Conservation (phyloP, 2,113 vertebrate genomes). For the Cyphomyrus discorhynchus region DNA sequence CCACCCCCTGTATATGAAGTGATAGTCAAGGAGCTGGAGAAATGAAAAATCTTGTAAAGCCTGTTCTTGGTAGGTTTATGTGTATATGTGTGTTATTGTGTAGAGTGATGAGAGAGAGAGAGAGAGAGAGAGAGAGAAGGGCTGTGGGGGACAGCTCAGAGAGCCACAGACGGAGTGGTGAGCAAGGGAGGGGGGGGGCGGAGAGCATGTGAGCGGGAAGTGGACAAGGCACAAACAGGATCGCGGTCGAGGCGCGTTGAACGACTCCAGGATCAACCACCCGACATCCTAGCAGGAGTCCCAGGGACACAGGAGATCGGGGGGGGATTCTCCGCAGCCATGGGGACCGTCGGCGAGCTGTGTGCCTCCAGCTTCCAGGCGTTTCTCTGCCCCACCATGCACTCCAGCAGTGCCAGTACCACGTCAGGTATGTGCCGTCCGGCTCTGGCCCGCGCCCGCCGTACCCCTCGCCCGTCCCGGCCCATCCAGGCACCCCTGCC, state of each 20-base stretch:
- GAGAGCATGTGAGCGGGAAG: neutral
- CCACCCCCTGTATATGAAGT: too few species aligned
- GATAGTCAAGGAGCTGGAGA: neutral
- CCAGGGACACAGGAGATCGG: neutral
- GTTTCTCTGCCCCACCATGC: constrained; percentile 61
- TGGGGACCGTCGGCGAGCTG: constrained; percentile 77
- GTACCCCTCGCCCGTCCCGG: neutral
- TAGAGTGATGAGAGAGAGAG: neutral
- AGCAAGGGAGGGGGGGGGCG: neutral
- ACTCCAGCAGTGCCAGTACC: neutral
- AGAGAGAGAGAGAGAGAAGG: neutral
- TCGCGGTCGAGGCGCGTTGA: constrained; percentile 4
- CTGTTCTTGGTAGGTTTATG: neutral
- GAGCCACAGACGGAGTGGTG: neutral
- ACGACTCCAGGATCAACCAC: constrained; percentile 20
- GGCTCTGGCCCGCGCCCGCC: neutral
- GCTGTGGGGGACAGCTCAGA: neutral
- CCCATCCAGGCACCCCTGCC: neutral
- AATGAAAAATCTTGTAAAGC: neutral
- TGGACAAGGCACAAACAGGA: constrained; percentile 6
- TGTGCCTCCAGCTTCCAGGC: constrained; percentile 81
- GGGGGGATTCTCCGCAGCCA: constrained; percentile 27
- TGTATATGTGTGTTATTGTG: neutral
- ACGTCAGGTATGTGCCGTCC: neutral
- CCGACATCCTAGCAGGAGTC: neutral